Evolutionary conservation across 2,888 invertebrate genomes (phyloP).

Genomic region (Byasa hedistus): DNA sequence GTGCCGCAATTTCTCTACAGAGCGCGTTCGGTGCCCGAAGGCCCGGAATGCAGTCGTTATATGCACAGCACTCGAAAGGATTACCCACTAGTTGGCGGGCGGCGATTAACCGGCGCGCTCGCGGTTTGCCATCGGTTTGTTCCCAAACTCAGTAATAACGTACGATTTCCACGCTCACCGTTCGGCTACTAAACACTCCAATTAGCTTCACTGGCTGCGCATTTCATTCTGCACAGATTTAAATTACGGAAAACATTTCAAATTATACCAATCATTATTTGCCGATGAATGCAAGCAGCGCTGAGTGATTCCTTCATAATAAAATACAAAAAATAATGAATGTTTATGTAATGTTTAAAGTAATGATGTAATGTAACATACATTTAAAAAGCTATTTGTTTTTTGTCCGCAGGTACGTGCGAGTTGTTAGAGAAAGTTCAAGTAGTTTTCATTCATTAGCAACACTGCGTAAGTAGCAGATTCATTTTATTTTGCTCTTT

Average conservation of each 20-base stretch:
- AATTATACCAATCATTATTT: neutral
- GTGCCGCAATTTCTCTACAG: conserved; percentile 63
- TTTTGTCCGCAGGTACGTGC: conserved; percentile 70
- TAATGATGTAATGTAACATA: neutral
- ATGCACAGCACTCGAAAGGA: conserved; percentile 73
- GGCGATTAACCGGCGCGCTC: conserved; percentile 68
- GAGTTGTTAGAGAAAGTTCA: conserved; percentile 66
- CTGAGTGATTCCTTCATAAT: too few species aligned
- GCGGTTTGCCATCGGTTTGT: conserved; percentile 66
- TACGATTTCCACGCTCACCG: conserved; percentile 51
- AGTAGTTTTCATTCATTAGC: conserved; percentile 59
- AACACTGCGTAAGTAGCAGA: conserved; percentile 68
- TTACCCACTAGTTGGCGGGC: conserved; percentile 69
- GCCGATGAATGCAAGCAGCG: too few species aligned
- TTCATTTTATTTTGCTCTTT: conserved; percentile 52
- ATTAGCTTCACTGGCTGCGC: conserved; percentile 40
- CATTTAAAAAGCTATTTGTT: conserved; percentile 14
- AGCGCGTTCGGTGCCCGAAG: conserved; percentile 48
- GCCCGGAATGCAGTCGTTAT: conserved; percentile 66
- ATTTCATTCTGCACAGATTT: conserved; percentile 15
- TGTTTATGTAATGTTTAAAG: neutral
- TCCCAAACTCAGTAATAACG: conserved; percentile 53
- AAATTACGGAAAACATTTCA: conserved; percentile 21
- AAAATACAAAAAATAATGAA: neutral
- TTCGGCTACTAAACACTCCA: conserved; percentile 46